Evolutionary conservation across 2,888 invertebrate species (phyloP), one percentile per base, ranked within the genome.

Genomic region (Drosophila nigritarsus): DNA sequence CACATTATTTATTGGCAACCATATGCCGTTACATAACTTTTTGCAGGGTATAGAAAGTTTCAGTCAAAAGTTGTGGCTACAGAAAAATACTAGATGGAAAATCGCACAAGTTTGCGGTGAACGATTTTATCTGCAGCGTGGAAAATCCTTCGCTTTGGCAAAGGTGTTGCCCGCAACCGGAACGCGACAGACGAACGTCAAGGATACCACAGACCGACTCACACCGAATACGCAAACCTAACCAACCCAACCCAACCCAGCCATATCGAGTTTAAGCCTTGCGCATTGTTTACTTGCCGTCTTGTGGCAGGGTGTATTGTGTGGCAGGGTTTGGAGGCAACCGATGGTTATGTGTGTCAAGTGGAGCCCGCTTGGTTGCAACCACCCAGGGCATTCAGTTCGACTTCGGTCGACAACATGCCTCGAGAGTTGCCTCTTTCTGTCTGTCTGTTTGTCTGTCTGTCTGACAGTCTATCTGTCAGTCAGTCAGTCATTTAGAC

Each of bases 111-210:
- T 72, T 79, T 77, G 71, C 58, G 73, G 73, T 79, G 70, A 73
- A 45, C 78, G 72, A 71, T 74, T 82, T 85, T 87, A 82, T 87
- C 73, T 78, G 86, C 75, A 79, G 65, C 73, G 50, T 67, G 70
- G 78, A 61, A 83, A 87, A 75, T 89, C 73, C 79, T 70, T 78
- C 80, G 60, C 69, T 53, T 64, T 68, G 64, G 74, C 67, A 67
- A 80, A 85, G 89, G 89, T 88, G 89, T 83, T 77, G 73, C 70
- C 70, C 75, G 74, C 78, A 87, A 78, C 71, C 72, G 84, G 82
- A 87, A 82, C 71, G 77, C 82, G 82, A 72, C 75, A 77, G 66
- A 62, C 73, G 54, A 68, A 53, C 63, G 65, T 51, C 50, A 73
- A 49, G 56, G 64, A 59, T 49, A 36, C 38, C 64, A 62, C 65